Evolutionary conservation across 92 coral and sea anemone species (phyloP).

Genomic region (Pocillopora grandis): DNA sequence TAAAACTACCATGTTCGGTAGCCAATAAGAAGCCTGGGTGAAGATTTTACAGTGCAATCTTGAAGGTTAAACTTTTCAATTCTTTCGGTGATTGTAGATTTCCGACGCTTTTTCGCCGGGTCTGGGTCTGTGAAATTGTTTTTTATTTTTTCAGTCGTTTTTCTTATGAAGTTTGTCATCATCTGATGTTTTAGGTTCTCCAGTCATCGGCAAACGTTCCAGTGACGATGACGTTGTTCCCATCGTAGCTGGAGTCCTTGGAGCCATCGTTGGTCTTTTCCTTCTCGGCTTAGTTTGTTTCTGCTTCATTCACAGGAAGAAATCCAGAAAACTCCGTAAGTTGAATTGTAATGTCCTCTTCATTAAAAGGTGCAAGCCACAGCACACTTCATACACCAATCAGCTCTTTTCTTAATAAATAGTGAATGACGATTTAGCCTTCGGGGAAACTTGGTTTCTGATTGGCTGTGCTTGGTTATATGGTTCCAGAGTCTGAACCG

Average conservation of each 20-base stretch:
- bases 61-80: no score
- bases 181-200: conserved; percentile 54
- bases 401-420: no score
- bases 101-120: no score
- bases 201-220: conserved; percentile 51
- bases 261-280: conserved; percentile 61
- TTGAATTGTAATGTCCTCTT: not conserved
- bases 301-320: conserved; percentile 59
- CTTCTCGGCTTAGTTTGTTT: conserved; percentile 66
- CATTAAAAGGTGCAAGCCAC: not conserved
- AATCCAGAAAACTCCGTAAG: conserved; percentile 48
- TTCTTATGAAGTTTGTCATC: not conserved
- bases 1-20: no score
- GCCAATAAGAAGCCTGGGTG: no score
- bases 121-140: not conserved
- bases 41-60: no score
- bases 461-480: not conserved
- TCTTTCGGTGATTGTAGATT: no score
- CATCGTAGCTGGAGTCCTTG: conserved; percentile 81
- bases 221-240: conserved; percentile 51
- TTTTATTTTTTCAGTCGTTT: not conserved
- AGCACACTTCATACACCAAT: not conserved
- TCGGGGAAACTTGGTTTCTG: not conserved
- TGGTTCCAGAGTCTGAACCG: no score
- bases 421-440: no score